Conservation (phyloP, 2,888 invertebrate species). For the Lamproptera curius region DNA sequence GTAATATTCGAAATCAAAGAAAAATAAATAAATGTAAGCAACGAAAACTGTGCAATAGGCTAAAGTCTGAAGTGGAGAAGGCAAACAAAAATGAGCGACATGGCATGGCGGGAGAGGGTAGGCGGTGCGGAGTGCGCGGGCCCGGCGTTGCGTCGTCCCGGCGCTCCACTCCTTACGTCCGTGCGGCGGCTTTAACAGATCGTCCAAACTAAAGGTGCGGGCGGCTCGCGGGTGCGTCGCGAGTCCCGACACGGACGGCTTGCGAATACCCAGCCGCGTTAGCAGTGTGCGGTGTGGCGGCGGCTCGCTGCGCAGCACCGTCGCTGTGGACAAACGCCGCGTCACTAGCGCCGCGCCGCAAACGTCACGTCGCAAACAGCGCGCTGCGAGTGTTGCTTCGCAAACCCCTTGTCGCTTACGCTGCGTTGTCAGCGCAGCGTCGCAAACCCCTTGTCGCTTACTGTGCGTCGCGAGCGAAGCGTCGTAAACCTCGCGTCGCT, state of each 20-base stretch:
- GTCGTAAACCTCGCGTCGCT: slow-evolving; percentile 28
- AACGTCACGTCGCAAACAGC: not conserved
- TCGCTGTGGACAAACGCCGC: slow-evolving; percentile 79
- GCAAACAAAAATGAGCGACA: slow-evolving; percentile 4
- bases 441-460: not conserved
- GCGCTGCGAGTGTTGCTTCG: slow-evolving; percentile 63
- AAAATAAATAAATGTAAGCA: no score
- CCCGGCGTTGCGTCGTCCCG: slow-evolving; percentile 24
- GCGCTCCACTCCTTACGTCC: slow-evolving; percentile 84
- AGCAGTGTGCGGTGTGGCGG: slow-evolving; percentile 82
- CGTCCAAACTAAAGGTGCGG: slow-evolving; percentile 92
- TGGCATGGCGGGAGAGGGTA: slow-evolving; percentile 6
- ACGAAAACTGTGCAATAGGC: no score
- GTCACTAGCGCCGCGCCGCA: slow-evolving; percentile 28
- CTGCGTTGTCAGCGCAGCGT: slow-evolving; percentile 26
- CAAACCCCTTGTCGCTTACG: slow-evolving; percentile 24
- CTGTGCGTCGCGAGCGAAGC: slow-evolving; percentile 16
- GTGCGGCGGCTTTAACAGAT: slow-evolving; percentile 90
- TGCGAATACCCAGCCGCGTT: slow-evolving; percentile 91
- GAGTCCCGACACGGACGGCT: slow-evolving; percentile 91
- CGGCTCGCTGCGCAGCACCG: slow-evolving; percentile 44
- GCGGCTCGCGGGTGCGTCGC: slow-evolving; percentile 84
- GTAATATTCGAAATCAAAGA: no score
- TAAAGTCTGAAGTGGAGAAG: no score
- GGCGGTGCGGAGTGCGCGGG: slow-evolving; percentile 53